Evolutionary conservation across 1,140 invertebrate species (phyloP), one percentile per base, ranked within the genome.

Genomic region (Pseudomyrmex dendroicus): DNA sequence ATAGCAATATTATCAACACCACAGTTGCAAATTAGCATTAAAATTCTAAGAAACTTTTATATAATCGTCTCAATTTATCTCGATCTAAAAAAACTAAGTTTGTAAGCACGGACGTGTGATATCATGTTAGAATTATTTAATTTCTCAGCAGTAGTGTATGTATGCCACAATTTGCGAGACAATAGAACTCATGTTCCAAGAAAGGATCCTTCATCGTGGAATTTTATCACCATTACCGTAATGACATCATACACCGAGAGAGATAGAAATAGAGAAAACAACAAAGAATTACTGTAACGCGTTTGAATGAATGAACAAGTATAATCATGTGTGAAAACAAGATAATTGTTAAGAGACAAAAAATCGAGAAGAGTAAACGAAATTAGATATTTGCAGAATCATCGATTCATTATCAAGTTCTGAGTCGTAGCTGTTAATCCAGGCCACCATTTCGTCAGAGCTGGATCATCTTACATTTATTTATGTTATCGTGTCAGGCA

Each of bases 61-160:
- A 67, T 77, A 44, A 77, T 78, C 15, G 1, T 17, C 46, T 70
- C 22, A 80, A 70, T 72, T 80, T 80, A 61, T 72, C 76, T 68
- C n/a, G 20, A 35, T 70, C 25, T 59, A 12, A 15, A 15, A 15
- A 44, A 44, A 17, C 17, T 48, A 70, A 70, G 35, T 70, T 59
- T 80, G 35, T 80, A 70, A 80, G 54, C 67, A 50, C 54, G 8
- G 20, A 13, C 56, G 63, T 56, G 50, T 84, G 68, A 86, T 63
- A 56, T 84, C 73, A 86, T 66, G 73, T 10, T 59, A 46, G 52
- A 86, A 80, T 84, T 84, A 86, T 86, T 84, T 72, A 86, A 86
- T 84, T 78, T 67, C 25, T 77, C 68, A 74, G n/a, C 52, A 67
- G 48, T 22, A 25, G 25, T 25, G 25, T 25, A 25, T 25, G 59